Evolutionary conservation across 1,140 invertebrate species (phyloP), one percentile per base, ranked within the genome.

Genomic region (Drosophila dunni): DNA sequence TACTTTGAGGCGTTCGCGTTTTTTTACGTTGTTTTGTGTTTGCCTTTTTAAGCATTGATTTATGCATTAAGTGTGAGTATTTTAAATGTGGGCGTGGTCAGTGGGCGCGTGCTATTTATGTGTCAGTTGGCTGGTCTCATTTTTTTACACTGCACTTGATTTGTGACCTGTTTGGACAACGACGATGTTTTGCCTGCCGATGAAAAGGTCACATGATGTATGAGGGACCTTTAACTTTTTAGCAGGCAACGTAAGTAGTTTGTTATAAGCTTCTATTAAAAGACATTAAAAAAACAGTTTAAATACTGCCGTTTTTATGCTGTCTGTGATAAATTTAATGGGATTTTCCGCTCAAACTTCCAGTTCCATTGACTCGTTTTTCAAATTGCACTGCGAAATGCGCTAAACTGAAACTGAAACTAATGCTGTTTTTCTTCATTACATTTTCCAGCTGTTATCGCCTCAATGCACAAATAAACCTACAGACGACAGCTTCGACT

Each of bases 171-270:
- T 69, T 29, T 44, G 8, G 78, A 75, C 46, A 48, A 54, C 54
- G 20, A n/a, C 3, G 54, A 29, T 10, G 42, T 17, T 29, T 46
- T 10, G 42, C 42, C 40, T 54, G 71, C 33, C 50, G 33, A 33
- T 57, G 66, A 45, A 86, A 86, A 86, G 82, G 82, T 86, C 83
- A 76, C 50, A 72, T 81, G 82, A 85, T 66, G 54, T 67, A 78
- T 75, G 63, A 29, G 6, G 71, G 54, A 75, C 71, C 75, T 73
- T 78, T 86, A 60, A 73, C 71, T 71, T 75, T 46, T 84, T 48
- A 44, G 4, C 36, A 68, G 9, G 20, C 10, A 7, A 33, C 33
- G 24, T 10, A 20, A 57, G 77, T 77, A 77, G 81, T 84, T 74
- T 74, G 76, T 77, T 88, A 82, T 77, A 38, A 29, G 20, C 15